These are phyloP conservation scores for Apamea crenata DNA, from an alignment of 2,888 invertebrate species.

Conservation along the genomic window DNA sequence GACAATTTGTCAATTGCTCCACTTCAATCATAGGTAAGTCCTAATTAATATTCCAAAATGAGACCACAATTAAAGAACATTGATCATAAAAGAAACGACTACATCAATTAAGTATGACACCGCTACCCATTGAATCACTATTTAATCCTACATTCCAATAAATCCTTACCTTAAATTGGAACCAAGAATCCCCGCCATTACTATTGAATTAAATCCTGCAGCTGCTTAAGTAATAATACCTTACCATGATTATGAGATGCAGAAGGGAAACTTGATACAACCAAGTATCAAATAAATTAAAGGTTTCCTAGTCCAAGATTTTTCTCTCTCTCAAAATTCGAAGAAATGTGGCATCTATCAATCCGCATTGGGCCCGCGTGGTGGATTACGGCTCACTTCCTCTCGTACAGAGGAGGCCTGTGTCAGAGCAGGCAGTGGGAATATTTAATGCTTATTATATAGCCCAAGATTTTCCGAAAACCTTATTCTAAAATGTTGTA, in stretches of 20 bases:
- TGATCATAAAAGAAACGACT: background rate
- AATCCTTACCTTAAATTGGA: conserved; percentile 47
- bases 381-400: too few species aligned
- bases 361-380: too few species aligned
- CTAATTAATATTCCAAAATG: background rate
- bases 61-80: background rate
- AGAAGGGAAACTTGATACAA: conserved; percentile 20
- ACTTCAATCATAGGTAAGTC: background rate
- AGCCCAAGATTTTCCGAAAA: too few species aligned
- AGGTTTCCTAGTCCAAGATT: background rate
- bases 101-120: background rate
- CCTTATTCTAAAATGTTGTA: too few species aligned
- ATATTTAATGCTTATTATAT: too few species aligned
- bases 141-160: conserved; percentile 49
- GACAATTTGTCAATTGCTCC: too few species aligned
- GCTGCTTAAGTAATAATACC: conserved; percentile 44
- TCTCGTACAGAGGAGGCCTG: too few species aligned
- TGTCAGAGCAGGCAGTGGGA: too few species aligned
- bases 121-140: conserved; percentile 11
- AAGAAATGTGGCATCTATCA: too few species aligned
- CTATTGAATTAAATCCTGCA: conserved; percentile 55
- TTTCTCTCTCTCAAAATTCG: too few species aligned
- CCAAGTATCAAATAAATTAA: background rate
- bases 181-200: conserved; percentile 44
- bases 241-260: background rate